Conservation (phyloP, 92 coral and sea anemone genomes). For the Parazoanthus atlanticus region DNA sequence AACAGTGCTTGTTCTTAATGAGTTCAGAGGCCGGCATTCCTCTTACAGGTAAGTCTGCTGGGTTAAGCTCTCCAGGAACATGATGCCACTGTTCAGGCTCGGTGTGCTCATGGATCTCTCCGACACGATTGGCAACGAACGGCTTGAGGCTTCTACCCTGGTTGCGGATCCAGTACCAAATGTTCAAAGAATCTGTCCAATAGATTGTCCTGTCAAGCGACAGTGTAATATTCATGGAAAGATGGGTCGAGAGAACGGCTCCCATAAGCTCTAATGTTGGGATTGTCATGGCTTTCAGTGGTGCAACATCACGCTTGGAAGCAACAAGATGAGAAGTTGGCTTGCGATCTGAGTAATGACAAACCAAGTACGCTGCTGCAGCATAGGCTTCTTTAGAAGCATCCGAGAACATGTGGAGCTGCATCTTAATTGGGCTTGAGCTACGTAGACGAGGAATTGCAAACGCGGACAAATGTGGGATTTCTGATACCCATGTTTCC, state of each 20-base stretch:
- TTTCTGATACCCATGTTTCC: slow-evolving; percentile 39
- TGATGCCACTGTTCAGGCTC: slow-evolving; percentile 46
- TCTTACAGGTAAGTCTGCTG: slow-evolving; percentile 49
- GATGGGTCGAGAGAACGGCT: slow-evolving; percentile 40
- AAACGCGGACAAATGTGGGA: slow-evolving; percentile 19
- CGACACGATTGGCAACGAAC: slow-evolving; percentile 48
- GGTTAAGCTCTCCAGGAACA: slow-evolving; percentile 35
- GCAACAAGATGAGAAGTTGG: slow-evolving; percentile 31
- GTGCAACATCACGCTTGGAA: slow-evolving; percentile 32
- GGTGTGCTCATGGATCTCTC: slow-evolving; percentile 53
- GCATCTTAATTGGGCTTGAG: background rate
- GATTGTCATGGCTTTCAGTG: slow-evolving; percentile 25
- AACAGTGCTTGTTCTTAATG: slow-evolving; percentile 45
- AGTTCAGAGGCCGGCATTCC: background rate
- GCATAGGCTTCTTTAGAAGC: slow-evolving; percentile 47
- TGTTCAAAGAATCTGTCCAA: slow-evolving; percentile 60
- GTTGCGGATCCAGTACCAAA: slow-evolving; percentile 62
- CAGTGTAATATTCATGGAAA: slow-evolving; percentile 31
- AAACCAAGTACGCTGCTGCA: slow-evolving; percentile 31
- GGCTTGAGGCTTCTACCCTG: slow-evolving; percentile 54
- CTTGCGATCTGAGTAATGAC: slow-evolving; percentile 14
- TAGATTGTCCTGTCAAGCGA: slow-evolving; percentile 34
- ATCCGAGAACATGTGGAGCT: slow-evolving; percentile 10
- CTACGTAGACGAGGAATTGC: slow-evolving; percentile 8
- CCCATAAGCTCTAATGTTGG: slow-evolving; percentile 50